Base-by-base conservation (phyloP, 2,888 invertebrate species). In the Sturmia bella region DNA sequence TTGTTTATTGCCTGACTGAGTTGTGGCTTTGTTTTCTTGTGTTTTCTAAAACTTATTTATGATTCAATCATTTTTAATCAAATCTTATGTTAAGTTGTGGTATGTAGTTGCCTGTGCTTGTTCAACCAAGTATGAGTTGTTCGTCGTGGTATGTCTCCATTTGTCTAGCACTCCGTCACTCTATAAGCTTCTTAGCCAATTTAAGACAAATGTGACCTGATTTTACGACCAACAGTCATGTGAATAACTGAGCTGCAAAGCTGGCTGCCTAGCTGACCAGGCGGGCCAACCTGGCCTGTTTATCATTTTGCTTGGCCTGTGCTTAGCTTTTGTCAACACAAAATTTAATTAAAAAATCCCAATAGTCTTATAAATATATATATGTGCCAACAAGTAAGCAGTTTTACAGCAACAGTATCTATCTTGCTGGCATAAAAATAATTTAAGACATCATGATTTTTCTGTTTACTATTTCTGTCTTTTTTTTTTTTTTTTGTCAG, bases 121-220 rank as follows among this genome's bases (percentile, higher is more conserved):
- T 39, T 57, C 48, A 50, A 27, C 48, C 43, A 66, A 45, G 39
- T 11, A 56, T 64, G 24, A 48, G 19, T n/a, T 27, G 43, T 48
- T 21, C 37, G 24, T 24, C n/a, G 52, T 64, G 21, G 13, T 45
- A 68, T 69, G 68, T 69, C 76, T 69, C 69, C 59, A 76, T 74
- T 74, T 74, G 73, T 68, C 79, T 59, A 73, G 74, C 73, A 73
- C 66, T 61, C 45, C 61, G 73, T 64, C 76, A 61, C 45, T 76
- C 54, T 54, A 59, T 80, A 80, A 80, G 80, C 80, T 72, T 80
- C 80, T 80, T 80, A 80, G 63, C 56, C 80, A 81, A 68, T 72
- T 69, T 61, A 78, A 78, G 48, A 59, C 82, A 82, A 66, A 78
- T 78, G 70, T 82, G 82, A 82, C 82, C 82, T 82, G 74, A 82